These are phyloP conservation scores for Heptranchias perlo DNA, from an alignment of 2,113 vertebrate genomes.

Conservation along the genomic window DNA sequence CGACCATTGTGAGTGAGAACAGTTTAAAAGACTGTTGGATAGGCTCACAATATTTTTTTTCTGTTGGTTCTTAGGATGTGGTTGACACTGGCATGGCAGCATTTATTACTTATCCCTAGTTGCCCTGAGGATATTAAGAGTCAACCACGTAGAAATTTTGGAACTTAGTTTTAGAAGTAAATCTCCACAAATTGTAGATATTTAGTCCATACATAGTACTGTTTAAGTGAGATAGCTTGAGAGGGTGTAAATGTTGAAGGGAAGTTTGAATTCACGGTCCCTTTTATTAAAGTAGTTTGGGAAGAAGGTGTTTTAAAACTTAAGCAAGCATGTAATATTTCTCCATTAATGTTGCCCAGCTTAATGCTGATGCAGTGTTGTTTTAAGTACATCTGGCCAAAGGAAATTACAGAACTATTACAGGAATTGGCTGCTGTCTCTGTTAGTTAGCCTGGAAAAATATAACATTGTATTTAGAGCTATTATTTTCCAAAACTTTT, in stretches of 20 bases:
- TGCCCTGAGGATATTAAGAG: neutral
- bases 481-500: neutral
- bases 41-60: neutral
- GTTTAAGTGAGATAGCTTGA: neutral
- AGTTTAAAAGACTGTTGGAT: neutral
- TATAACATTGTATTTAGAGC: neutral
- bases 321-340: neutral
- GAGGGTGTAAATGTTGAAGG: neutral
- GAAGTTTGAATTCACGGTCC: neutral
- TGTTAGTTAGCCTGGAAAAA: neutral
- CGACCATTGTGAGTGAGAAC: neutral
- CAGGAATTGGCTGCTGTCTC: neutral
- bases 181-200: too few relatives aligned
- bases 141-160: neutral
- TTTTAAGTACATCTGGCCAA: neutral
- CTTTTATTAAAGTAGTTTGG: neutral
- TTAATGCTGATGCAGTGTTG: neutral
- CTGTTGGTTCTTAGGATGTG: neutral
- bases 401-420: neutral
- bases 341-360: neutral
- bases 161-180: too few relatives aligned
- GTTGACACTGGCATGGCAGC: neutral
- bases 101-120: too few relatives aligned
- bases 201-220: neutral
- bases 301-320: neutral